Evolutionary conservation across 2,113 vertebrate species (phyloP), one percentile per base, ranked within the genome.

Genomic region (Eonycteris spelaea): DNA sequence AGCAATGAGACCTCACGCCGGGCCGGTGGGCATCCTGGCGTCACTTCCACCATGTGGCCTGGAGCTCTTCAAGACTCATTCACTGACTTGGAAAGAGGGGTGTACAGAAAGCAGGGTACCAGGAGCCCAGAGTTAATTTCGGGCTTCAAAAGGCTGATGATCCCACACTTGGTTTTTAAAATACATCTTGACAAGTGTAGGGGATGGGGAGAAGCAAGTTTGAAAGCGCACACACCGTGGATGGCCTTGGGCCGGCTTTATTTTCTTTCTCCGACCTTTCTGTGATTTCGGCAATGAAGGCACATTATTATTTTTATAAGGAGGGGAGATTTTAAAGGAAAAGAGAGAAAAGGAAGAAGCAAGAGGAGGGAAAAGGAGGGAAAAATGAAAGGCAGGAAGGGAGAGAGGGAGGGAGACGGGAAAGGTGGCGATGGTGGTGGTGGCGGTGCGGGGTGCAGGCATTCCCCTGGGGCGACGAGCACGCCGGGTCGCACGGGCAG

Each of bases 361-460:
- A 4, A 71, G 38, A 40, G n/a, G 55, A 68, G 53, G 15, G 12
- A 11, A 22, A 19, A 48, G 33, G 51, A 28, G 0, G 6, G 12
- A 21, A 43, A 24, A 30, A 80, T 5, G 57, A 26, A 22, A 9
- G 55, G 9, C 10, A 35, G 26, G 57, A 19, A 28, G 48, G 16
- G 28, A 48, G 48, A 2, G 21, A 6, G 71, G 2, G 19, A 71
- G 67, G n/a, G 43, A 74, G 48, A 15, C 14, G 48, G 77, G 2
- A 26, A 38, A 57, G 77, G 48, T 48, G 48, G 48, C 13, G 45
- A 13, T 48, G 45, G 45, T 13, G 10, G 35, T 19, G 38, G 9
- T 13, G 26, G 26, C 5, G 79, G 18, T 11, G 5, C 22, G 2
- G 35, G 19, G 38, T 5, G 77, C 16, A 0, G 4, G 13, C 6